A percentile compares a stretch with the other conserved stretches of the same genome.
These are phyloP conservation scores for Merodon equestris DNA, from an alignment of 2,888 invertebrate species.

Conservation along the genomic window DNA sequence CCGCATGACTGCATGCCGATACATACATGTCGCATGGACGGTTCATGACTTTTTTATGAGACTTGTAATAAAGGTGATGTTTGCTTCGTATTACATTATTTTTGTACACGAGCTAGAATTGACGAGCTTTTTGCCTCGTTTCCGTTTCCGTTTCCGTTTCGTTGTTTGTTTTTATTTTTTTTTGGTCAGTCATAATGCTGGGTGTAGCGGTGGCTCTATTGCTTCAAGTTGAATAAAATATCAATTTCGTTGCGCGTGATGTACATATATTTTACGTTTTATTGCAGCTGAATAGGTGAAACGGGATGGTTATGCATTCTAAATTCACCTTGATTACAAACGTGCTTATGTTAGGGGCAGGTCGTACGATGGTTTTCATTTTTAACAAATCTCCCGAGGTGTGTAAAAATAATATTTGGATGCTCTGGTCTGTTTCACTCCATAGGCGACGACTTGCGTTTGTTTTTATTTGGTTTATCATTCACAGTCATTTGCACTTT, in stretches of 20 bases:
- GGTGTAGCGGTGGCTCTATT: not conserved
- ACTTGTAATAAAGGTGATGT: conserved; percentile 46
- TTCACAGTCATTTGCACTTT: too few relatives aligned
- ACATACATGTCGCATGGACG: conserved; percentile 39
- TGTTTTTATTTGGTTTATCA: too few relatives aligned
- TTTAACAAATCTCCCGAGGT: too few relatives aligned
- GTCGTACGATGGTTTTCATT: too few relatives aligned
- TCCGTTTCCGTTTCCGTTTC: too few relatives aligned
- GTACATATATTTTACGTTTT: conserved; percentile 26
- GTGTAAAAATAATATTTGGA: too few relatives aligned
- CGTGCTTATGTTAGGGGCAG: too few relatives aligned
- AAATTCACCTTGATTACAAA: not conserved
- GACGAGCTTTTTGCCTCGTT: too few relatives aligned
- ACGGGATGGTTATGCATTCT: conserved; percentile 22
- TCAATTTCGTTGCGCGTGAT: conserved; percentile 42
- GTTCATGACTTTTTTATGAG: conserved; percentile 59
- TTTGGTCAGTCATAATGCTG: conserved; percentile 22
- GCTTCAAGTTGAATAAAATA: conserved; percentile 47
- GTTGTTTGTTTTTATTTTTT: conserved; percentile 5
- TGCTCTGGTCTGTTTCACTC: too few relatives aligned
- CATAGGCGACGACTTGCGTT: too few relatives aligned
- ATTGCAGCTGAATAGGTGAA: conserved; percentile 17
- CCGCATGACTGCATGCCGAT: conserved; percentile 35
- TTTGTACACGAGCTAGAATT: conserved; percentile 1
- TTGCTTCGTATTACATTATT: conserved; percentile 23